These are phyloP conservation scores for Hydropotes inermis DNA, from an alignment of 2,113 vertebrate species.

Conservation along the genomic window DNA sequence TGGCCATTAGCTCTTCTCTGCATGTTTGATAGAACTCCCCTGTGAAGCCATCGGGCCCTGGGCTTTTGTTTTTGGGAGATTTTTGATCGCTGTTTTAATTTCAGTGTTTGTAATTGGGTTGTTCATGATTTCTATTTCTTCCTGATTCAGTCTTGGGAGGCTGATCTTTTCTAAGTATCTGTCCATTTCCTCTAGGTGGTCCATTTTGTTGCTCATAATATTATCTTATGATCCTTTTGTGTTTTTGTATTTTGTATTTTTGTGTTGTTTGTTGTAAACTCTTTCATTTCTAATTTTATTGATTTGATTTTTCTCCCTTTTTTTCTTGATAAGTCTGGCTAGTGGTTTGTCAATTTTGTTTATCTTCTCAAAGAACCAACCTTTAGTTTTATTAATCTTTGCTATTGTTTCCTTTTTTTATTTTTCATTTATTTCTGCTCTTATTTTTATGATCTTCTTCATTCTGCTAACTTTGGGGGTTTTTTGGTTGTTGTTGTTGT, in stretches of 20 bases:
- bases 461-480: neutral
- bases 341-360: neutral
- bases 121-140: neutral
- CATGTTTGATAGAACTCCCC: neutral
- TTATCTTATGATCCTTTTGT: neutral
- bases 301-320: neutral
- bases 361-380: neutral
- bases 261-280: neutral
- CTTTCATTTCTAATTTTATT: neutral
- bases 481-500: neutral
- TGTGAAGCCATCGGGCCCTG: accelerated
- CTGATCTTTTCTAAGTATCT: neutral
- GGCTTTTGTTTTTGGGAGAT: neutral
- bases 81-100: neutral
- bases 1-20: neutral
- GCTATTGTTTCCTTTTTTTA: neutral
- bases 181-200: neutral
- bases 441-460: neutral
- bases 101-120: neutral
- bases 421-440: neutral
- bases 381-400: neutral
- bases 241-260: neutral
- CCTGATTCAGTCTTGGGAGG: neutral
- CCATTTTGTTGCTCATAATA: neutral
- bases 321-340: neutral